These are phyloP conservation scores for Frankliniella fusca DNA, from an alignment of 2,888 invertebrate genomes.

Conservation along the genomic window DNA sequence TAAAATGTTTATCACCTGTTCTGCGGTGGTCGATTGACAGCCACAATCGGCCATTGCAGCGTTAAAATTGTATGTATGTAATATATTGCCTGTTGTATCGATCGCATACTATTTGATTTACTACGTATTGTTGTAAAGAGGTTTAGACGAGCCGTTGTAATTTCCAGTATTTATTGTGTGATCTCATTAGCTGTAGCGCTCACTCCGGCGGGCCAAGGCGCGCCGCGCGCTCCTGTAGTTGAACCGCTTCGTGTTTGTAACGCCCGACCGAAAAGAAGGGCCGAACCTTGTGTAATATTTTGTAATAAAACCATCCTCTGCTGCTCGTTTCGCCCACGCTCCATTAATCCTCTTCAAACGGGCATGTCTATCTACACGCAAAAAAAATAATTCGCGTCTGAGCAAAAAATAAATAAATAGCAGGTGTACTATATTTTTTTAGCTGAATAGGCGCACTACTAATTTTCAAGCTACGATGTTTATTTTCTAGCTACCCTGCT, in stretches of 20 bases:
- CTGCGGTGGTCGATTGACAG: not conserved
- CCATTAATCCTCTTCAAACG: no score
- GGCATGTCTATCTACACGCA: not conserved
- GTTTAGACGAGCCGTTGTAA: no score
- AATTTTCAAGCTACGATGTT: no score
- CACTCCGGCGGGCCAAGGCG: not conserved
- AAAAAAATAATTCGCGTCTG: no score
- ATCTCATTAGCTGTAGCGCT: slow-evolving; percentile 2
- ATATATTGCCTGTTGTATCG: not conserved
- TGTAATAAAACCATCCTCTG: not conserved
- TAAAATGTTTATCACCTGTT: not conserved
- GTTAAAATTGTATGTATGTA: not conserved
- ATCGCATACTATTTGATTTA: not conserved
- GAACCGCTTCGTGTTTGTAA: not conserved
- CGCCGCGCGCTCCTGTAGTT: not conserved
- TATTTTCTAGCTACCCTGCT: no score
- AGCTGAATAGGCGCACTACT: no score
- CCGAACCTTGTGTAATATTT: slow-evolving; percentile 17
- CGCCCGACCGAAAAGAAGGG: not conserved
- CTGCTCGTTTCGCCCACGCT: no score
- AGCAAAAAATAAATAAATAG: no score
- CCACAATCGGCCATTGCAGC: not conserved
- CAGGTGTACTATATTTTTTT: no score
- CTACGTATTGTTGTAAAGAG: not conserved
- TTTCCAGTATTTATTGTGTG: not conserved